Base-by-base conservation (phyloP, 2,797 vertebrate species). In the Stomatorhinus walkeri region DNA sequence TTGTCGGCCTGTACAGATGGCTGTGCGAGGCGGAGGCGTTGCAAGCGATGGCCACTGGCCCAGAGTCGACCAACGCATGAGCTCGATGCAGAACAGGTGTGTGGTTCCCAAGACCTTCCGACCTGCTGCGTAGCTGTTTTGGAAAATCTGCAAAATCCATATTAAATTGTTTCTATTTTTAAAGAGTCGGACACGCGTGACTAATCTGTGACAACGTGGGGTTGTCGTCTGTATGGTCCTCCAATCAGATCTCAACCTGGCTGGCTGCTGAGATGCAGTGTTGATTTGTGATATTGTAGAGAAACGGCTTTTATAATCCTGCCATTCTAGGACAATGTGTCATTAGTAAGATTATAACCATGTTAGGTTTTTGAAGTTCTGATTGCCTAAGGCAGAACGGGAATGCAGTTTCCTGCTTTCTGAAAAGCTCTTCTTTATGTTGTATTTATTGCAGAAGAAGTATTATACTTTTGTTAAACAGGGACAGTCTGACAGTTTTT, bases 11-110 rank as follows among this genome's bases (percentile, higher is more conserved):
- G 68, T 56, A 32, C 89, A 89, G 72, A 89, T 32, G 86, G 56
- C 52, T 54, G 1, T 28, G 76, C 52, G 40, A 49, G 49, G 83
- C 54, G 4, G 43, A 81, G 87, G 16, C 43, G n/a, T 81, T 72
- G 90, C 90, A 83, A 81, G 90, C 88, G 90, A 83, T 49, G 43
- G 88, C 36, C 5, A 1, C 32, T 86, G 64, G 89, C 88, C 16
- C 52, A 88, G 90, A 87, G 76, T 81, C 88, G 6, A 49, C 90
- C 85, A 61, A 46, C 1, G 76, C 40, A 81, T 10, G 19, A 81
- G 40, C 76, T 81, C 6, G 76, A 46, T 46, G 76, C 76, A 46
- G 76, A 81, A 81, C 40, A 81, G 88, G 88, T 89, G 83, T 86
- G 84, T 86, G 43, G 28, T 28, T 72, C 59, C 79, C 51, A 4